Evolutionary conservation across 2,888 invertebrate species (phyloP).

Genomic region (Drosophila basisetae): DNA sequence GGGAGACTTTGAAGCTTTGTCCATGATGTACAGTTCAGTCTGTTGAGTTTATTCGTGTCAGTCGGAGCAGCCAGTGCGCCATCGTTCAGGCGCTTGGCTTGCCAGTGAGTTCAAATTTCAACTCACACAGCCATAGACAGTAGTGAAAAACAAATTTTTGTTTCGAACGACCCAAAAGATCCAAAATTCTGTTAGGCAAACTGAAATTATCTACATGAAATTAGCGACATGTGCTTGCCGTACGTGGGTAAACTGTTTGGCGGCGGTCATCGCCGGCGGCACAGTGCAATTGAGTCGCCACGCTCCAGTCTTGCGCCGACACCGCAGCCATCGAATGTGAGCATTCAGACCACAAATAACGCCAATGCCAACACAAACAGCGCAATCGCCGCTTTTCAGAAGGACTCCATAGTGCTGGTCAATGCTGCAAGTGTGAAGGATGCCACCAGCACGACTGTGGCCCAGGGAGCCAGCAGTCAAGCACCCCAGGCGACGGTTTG

Average conservation of each 20-base stretch:
- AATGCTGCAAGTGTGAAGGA: background rate
- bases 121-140: background rate
- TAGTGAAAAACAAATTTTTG: background rate
- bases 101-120: slow-evolving; percentile 4
- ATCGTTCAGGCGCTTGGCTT: background rate
- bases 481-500: no score
- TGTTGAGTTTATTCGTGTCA: background rate
- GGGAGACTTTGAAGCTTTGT: background rate
- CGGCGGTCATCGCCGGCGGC: slow-evolving; percentile 23
- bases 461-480: background rate
- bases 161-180: background rate
- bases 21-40: background rate
- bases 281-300: slow-evolving; percentile 21
- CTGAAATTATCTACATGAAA: slow-evolving; percentile 12
- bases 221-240: slow-evolving; percentile 60
- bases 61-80: slow-evolving; percentile 2
- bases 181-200: slow-evolving; percentile 12
- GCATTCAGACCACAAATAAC: slow-evolving; percentile 13
- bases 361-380: background rate
- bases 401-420: background rate
- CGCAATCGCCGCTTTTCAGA: background rate
- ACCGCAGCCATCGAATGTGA: slow-evolving; percentile 45
- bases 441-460: background rate
- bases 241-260: slow-evolving; percentile 55
- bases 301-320: slow-evolving; percentile 45